Percentiles rank a stretch among this genome's conserved stretches.
These are phyloP conservation scores for Aspidapion aeneum DNA, from an alignment of 2,888 invertebrate genomes.

Conservation along the genomic window DNA sequence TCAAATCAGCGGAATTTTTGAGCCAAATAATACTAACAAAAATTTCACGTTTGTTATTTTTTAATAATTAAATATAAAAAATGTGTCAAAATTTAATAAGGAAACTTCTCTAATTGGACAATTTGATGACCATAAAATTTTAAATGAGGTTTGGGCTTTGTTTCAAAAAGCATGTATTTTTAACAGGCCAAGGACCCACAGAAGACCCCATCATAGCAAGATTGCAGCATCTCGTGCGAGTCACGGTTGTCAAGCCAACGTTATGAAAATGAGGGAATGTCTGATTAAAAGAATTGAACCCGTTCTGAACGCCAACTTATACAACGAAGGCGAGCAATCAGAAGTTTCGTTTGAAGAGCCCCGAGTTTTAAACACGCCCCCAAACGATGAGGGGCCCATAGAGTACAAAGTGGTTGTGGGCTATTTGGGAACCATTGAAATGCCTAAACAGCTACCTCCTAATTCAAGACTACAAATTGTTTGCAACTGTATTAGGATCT, in stretches of 20 bases:
- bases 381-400: conserved; percentile 53
- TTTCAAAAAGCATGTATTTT: too few relatives aligned
- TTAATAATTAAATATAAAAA: too few relatives aligned
- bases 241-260: conserved; percentile 27
- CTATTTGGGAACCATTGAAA: conserved; percentile 94
- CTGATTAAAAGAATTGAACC: conserved; percentile 23
- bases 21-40: too few relatives aligned
- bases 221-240: background rate
- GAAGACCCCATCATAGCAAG: background rate
- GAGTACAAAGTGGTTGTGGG: conserved; percentile 87
- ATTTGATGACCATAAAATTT: too few relatives aligned
- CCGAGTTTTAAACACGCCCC: conserved; percentile 28
- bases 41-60: too few relatives aligned
- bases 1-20: too few relatives aligned
- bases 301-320: conserved; percentile 26
- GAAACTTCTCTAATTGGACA: too few relatives aligned
- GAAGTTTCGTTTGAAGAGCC: conserved; percentile 11
- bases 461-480: conserved; percentile 75
- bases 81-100: too few relatives aligned
- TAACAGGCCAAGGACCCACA: background rate
- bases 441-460: conserved; percentile 78
- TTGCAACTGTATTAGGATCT: conserved; percentile 81
- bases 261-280: conserved; percentile 25
- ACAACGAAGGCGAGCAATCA: conserved; percentile 13
- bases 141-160: too few relatives aligned